These are phyloP conservation scores for Sympetrum striolatum DNA, from an alignment of 2,888 invertebrate species.

Conservation along the genomic window DNA sequence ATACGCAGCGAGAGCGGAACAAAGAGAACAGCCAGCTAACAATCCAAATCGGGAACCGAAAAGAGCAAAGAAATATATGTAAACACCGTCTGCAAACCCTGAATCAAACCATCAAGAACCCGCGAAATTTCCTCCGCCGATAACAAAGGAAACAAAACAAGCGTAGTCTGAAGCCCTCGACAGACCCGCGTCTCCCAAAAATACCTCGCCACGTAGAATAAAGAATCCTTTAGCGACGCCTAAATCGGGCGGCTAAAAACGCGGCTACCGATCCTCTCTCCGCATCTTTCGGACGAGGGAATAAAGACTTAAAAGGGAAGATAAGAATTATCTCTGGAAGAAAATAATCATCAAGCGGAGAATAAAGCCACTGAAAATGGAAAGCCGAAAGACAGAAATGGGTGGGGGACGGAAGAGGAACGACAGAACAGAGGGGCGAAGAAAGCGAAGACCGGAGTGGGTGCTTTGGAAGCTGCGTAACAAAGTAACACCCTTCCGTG, in stretches of 20 bases:
- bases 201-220: not conserved
- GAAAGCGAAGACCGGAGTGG: not conserved
- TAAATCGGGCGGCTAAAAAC: not conserved
- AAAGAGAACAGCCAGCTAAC: too few relatives aligned
- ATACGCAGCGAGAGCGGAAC: too few relatives aligned
- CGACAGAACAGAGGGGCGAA: not conserved
- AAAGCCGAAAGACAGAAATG: not conserved
- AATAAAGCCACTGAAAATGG: slow-evolving; percentile 22
- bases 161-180: too few relatives aligned
- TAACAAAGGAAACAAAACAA: too few relatives aligned
- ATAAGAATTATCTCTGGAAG: not conserved
- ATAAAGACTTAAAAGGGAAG: not conserved
- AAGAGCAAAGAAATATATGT: too few relatives aligned
- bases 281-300: not conserved
- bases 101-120: too few relatives aligned
- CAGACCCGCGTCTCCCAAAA: not conserved
- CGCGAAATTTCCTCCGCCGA: too few relatives aligned
- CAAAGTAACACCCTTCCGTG: not conserved
- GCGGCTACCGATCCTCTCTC: not conserved
- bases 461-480: not conserved
- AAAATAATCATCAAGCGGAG: slow-evolving; percentile 25
- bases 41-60: too few relatives aligned
- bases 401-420: not conserved
- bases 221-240: not conserved
- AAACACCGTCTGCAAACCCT: too few relatives aligned